Conservation (phyloP, 2,888 invertebrate species). For the Drosophila hamatofila region DNA sequence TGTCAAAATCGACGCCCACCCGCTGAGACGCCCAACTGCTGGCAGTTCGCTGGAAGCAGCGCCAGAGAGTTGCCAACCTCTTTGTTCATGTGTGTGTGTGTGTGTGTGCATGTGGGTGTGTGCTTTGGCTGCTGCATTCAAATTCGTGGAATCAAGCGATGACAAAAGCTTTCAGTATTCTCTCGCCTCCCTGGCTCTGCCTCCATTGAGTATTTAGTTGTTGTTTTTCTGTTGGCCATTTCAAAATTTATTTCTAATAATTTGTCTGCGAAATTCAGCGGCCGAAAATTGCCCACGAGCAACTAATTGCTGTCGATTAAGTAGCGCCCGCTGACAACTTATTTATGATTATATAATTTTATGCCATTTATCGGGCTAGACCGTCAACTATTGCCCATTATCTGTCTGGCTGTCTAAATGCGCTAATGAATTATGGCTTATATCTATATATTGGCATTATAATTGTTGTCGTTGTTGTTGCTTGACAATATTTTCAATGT, state of each 20-base stretch:
- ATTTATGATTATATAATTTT: slow-evolving; percentile 67
- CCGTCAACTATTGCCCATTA: slow-evolving; percentile 17
- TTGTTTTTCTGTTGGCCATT: slow-evolving; percentile 24
- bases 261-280: slow-evolving; percentile 46
- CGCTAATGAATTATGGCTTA: slow-evolving; percentile 66
- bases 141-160: slow-evolving; percentile 67
- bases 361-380: slow-evolving; percentile 51
- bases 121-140: slow-evolving; percentile 26
- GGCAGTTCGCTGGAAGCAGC: slow-evolving; percentile 64
- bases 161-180: slow-evolving; percentile 76
- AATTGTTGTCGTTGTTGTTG: slow-evolving; percentile 19
- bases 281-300: slow-evolving; percentile 61
- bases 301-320: slow-evolving; percentile 77
- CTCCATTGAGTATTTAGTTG: slow-evolving; percentile 40
- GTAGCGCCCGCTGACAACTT: slow-evolving; percentile 78
- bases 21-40: slow-evolving; percentile 54
- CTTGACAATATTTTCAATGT: slow-evolving; percentile 24
- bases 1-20: slow-evolving; percentile 78
- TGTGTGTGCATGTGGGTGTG: slow-evolving; percentile 20
- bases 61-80: slow-evolving; percentile 63
- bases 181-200: slow-evolving; percentile 3
- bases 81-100: slow-evolving; percentile 55
- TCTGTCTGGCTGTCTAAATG: slow-evolving; percentile 38
- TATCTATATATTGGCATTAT: slow-evolving; percentile 21
- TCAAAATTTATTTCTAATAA: slow-evolving; percentile 43